A percentile compares a stretch with the other conserved stretches of the same genome.
phyloP scores from a whole-genome alignment of 2,888 invertebrate species.

The Scelioninae gen. 1 region DNA sequence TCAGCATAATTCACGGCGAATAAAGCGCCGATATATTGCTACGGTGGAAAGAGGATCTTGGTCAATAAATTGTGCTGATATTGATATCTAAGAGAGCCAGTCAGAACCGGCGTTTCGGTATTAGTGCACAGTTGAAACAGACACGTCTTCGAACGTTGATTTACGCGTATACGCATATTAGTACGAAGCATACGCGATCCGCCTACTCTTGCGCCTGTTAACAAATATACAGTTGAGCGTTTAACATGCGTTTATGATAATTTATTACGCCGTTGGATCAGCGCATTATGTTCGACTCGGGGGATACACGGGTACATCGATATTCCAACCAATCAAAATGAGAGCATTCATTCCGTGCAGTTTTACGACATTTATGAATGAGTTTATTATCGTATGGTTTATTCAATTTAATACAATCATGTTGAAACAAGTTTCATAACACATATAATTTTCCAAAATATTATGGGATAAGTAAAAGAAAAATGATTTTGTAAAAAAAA shows the following conservation, averaged over 20 bases:
- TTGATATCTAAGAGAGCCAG: conserved; percentile 70
- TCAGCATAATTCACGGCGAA: conserved; percentile 68
- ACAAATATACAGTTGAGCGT: conserved; percentile 81
- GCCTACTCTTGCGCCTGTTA: conserved; percentile 81
- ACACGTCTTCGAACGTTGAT: conserved; percentile 68
- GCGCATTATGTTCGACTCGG: conserved; percentile 75
- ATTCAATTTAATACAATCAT: no score
- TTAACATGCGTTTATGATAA: conserved; percentile 80
- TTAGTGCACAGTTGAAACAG: conserved; percentile 66
- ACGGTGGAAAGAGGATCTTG: conserved; percentile 56
- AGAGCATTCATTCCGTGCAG: no score
- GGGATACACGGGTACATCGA: conserved; percentile 74
- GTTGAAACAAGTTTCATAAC: no score
- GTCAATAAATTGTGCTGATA: conserved; percentile 68
- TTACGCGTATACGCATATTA: conserved; percentile 70
- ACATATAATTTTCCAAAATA: no score
- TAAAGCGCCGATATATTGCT: conserved; percentile 64
- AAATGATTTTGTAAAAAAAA: no score
- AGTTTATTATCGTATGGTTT: no score
- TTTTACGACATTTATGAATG: no score
- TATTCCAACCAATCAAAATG: conserved; percentile 74
- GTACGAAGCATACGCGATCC: conserved; percentile 70
- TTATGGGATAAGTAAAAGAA: no score
- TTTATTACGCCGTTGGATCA: conserved; percentile 78
- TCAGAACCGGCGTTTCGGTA: conserved; percentile 51